Evolutionary conservation across 1,140 invertebrate species (phyloP).

Genomic region (Fopius arisanus): DNA sequence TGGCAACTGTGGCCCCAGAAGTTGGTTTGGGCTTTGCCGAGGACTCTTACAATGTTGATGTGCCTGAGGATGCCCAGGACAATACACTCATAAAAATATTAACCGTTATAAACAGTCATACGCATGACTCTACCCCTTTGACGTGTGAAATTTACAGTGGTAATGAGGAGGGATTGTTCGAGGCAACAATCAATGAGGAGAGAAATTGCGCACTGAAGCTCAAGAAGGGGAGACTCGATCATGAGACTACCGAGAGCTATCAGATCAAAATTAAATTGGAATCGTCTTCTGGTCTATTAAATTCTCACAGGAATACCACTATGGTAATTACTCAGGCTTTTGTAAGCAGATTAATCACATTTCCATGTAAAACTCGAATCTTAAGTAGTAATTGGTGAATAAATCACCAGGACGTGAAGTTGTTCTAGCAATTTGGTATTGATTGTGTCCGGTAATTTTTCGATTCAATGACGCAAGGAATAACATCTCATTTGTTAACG

Average conservation of each 20-base stretch:
- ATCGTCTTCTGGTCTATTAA: slow-evolving; percentile 79
- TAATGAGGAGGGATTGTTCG: slow-evolving; percentile 76
- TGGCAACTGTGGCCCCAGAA: slow-evolving; percentile 72
- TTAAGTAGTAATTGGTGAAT: no score
- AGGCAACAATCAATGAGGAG: slow-evolving; percentile 76
- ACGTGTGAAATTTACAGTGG: slow-evolving; percentile 77
- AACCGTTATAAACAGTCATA: slow-evolving; percentile 76
- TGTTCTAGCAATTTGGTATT: no score
- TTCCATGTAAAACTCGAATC: no score
- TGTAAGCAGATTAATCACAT: neutral
- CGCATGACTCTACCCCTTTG: slow-evolving; percentile 73
- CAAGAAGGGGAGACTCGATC: slow-evolving; percentile 74
- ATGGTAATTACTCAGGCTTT: slow-evolving; percentile 55
- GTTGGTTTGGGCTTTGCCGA: slow-evolving; percentile 84
- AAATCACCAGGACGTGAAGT: no score
- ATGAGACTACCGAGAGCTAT: slow-evolving; percentile 77
- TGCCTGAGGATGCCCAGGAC: slow-evolving; percentile 78
- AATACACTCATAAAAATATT: slow-evolving; percentile 76
- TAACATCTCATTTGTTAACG: neutral
- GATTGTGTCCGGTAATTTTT: no score
- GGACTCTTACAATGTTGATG: slow-evolving; percentile 80
- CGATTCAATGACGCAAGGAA: no score
- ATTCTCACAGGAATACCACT: slow-evolving; percentile 75
- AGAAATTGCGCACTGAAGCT: slow-evolving; percentile 81
- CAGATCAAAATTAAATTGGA: slow-evolving; percentile 78